Evolutionary conservation across 1,140 invertebrate genomes (phyloP).

Genomic region (Condylostylus longicornis): DNA sequence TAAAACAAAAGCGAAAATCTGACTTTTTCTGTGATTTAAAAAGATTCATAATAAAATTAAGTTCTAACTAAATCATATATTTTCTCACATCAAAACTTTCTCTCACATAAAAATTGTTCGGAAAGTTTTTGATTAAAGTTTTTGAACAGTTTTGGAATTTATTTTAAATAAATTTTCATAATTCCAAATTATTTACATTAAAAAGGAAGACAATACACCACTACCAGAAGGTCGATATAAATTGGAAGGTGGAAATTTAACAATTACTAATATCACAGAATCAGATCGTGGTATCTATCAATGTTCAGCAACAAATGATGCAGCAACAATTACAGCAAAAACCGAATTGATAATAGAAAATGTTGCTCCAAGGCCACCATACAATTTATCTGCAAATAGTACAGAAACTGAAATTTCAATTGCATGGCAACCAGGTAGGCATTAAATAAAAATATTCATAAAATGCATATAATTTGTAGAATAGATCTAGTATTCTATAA

Average conservation of each 20-base stretch:
- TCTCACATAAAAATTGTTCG: too few species aligned
- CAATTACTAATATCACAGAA: slow-evolving; percentile 65
- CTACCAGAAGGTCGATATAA: slow-evolving; percentile 52
- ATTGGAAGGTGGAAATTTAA: slow-evolving; percentile 70
- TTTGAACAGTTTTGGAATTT: too few species aligned
- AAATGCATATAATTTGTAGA: not conserved
- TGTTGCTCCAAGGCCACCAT: slow-evolving; percentile 74
- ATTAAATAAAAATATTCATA: not conserved
- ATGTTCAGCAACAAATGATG: slow-evolving; percentile 82
- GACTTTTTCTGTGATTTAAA: too few species aligned
- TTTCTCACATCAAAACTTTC: too few species aligned
- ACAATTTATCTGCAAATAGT: slow-evolving; percentile 72
- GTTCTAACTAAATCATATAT: too few species aligned
- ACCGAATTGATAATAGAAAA: slow-evolving; percentile 80
- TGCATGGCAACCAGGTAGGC: slow-evolving; percentile 59
- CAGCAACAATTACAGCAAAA: slow-evolving; percentile 72
- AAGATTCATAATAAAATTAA: too few species aligned
- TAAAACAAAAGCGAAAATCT: too few species aligned
- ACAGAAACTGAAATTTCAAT: slow-evolving; percentile 61
- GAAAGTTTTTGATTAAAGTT: too few species aligned
- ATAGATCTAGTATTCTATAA: not conserved
- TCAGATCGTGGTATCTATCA: slow-evolving; percentile 82
- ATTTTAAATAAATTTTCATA: slow-evolving; percentile 8
- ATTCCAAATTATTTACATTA: too few species aligned
- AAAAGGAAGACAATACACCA: slow-evolving; percentile 59